Evolutionary conservation across 1,140 invertebrate species (phyloP), one percentile per base, ranked within the genome.

Genomic region (Aradophagus sp.): DNA sequence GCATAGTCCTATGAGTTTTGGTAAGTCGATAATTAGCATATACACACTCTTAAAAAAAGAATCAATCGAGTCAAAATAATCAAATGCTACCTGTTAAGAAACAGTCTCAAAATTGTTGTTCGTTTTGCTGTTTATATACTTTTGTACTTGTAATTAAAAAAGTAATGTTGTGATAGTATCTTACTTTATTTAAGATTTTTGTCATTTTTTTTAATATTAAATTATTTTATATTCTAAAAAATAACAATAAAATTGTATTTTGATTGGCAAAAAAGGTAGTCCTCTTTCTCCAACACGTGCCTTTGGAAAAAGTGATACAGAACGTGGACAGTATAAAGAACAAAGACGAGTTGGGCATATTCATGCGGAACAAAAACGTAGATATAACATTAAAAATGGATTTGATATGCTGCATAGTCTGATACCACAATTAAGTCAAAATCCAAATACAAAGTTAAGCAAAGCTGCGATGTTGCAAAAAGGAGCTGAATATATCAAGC

Each of bases 401-500:
- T 99, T 99, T 85, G 97, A 99, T 83, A 93, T 93, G 80, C 87
- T 99, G 47, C 94, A 97, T 82, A 91, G 91, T 55, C 87, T 99
- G n/a, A 96, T 99, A 79, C 97, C 97, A 11, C 93, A 95, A 63
- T 88, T 98, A 8, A 93, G 91, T 84, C 91, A 94, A 75, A 97
- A 95, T 86, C 93, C 95, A 2, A 95, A 93, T 80, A 90, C 93
- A 1, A 98, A 98, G 88, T 87, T 95, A 59, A 95, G 93, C 85
- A 99, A 99, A 87, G 97, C 97, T 14, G 95, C 95, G 0, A 97
- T 98, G 94, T 84, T 99, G 31, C 95, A 98, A 77, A 98, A 98
- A 85, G 96, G 96, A 68, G 97, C 95, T 3, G 97, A 99, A 77
- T 97, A 98, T 79, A 97, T 98, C 67, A 91, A 93, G 69, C 94